Percentiles rank a stretch among this genome's conserved stretches.
Conservation (phyloP, 2,888 invertebrate species). For the Drosophila affinis region DNA sequence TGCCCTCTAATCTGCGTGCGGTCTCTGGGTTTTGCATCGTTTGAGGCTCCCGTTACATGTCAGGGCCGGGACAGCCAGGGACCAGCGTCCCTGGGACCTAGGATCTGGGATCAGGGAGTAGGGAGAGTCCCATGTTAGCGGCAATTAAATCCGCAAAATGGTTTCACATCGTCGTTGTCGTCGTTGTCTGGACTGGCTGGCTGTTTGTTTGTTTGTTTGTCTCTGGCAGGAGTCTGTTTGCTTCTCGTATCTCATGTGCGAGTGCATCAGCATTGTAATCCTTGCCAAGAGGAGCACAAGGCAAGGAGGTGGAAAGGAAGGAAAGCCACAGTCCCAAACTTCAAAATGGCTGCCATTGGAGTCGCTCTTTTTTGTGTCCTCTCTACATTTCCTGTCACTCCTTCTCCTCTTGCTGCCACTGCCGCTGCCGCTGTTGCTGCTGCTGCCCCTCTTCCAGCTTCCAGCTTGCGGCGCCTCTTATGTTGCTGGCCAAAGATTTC, state of each 20-base stretch:
- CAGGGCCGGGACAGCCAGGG: neutral
- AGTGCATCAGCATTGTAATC: conserved; percentile 72
- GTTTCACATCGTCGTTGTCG: conserved; percentile 57
- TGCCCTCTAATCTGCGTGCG: conserved; percentile 65
- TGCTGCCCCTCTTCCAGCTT: neutral
- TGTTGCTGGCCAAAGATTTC: conserved; percentile 67
- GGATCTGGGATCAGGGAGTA: conserved; percentile 3
- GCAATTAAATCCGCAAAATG: conserved; percentile 79
- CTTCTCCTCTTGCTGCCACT: neutral
- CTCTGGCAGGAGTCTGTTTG: conserved; percentile 6
- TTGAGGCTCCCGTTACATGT: conserved; percentile 55
- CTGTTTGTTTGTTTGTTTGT: conserved; percentile 15
- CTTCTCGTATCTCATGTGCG: conserved; percentile 44
- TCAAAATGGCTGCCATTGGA: conserved; percentile 68
- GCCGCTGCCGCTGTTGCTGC: neutral
- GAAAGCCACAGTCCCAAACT: conserved; percentile 68
- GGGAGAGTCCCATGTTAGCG: conserved; percentile 71
- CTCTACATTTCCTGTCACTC: neutral
- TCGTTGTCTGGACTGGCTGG: conserved; percentile 28
- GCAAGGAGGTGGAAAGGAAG: conserved; percentile 16
- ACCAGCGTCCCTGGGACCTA: neutral
- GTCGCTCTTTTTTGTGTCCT: conserved; percentile 11
- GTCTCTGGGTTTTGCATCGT: conserved; percentile 27
- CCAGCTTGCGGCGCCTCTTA: neutral
- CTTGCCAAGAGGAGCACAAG: conserved; percentile 43